phyloP scores from a whole-genome alignment of 2,888 invertebrate genomes.

The Venusia cambrica region DNA sequence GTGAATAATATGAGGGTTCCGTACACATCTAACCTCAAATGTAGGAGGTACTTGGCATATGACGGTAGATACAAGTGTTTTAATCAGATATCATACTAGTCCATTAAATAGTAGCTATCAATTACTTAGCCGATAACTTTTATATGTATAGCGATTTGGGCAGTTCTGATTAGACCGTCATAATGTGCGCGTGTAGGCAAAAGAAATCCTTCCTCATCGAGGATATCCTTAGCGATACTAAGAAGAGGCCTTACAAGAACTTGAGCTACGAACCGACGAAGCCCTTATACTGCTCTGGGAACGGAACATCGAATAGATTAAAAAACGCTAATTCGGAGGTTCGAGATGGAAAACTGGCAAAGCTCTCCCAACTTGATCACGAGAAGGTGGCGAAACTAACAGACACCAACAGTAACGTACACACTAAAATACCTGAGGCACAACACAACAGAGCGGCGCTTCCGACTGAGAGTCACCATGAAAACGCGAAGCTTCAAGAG shows the following conservation, averaged over 20 bases:
- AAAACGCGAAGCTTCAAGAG: too few relatives aligned
- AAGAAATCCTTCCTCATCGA: constrained; percentile 69
- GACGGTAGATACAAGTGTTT: constrained; percentile 10
- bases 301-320: too few relatives aligned
- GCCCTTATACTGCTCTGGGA: constrained; percentile 46
- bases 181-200: constrained; percentile 72
- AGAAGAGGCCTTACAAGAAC: constrained; percentile 51
- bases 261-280: constrained; percentile 50
- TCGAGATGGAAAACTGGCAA: constrained; percentile 11
- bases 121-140: constrained; percentile 63
- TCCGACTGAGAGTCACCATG: too few relatives aligned
- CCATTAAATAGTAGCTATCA: constrained; percentile 78
- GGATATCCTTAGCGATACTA: constrained; percentile 61
- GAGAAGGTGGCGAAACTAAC: constrained; percentile 1
- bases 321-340: constrained; percentile 17
- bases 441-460: too few relatives aligned
- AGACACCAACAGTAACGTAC: too few relatives aligned
- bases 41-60: too few relatives aligned
- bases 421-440: too few relatives aligned
- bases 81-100: constrained; percentile 58
- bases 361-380: too few relatives aligned
- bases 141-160: constrained; percentile 60
- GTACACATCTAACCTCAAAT: neutral
- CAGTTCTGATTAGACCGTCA: constrained; percentile 55
- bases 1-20: constrained; percentile 7